Conservation (phyloP, 2,113 vertebrate species). For the Globicephala melas region DNA sequence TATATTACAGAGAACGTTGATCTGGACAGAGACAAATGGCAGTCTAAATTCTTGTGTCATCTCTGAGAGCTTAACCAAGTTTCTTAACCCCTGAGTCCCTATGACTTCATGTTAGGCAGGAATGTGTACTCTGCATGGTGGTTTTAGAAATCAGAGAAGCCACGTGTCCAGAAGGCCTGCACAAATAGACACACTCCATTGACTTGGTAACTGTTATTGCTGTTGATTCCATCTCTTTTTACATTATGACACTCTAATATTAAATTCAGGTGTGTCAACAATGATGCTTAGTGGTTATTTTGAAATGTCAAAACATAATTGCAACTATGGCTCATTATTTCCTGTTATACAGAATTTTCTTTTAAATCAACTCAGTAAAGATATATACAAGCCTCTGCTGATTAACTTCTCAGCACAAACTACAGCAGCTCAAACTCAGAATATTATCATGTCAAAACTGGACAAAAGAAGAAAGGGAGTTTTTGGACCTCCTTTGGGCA, state of each 20-base stretch:
- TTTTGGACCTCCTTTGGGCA: conserved; percentile 90
- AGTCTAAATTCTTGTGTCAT: background rate
- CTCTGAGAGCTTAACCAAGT: background rate
- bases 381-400: conserved; percentile 89
- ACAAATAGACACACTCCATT: background rate
- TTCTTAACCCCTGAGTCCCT: background rate
- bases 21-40: background rate
- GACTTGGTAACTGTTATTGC: background rate
- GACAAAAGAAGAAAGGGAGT: conserved; percentile 92
- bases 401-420: conserved; percentile 96
- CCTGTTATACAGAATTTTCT: conserved; percentile 88
- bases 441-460: conserved; percentile 93
- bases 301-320: conserved; percentile 15
- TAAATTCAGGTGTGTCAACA: background rate
- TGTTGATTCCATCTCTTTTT: background rate
- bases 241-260: background rate
- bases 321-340: conserved; percentile 14
- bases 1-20: background rate
- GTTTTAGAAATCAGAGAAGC: background rate
- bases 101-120: background rate
- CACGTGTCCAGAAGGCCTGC: background rate
- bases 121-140: background rate
- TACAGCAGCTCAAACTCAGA: conserved; percentile 92
- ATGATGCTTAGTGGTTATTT: conserved; percentile 8
- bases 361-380: conserved; percentile 89